phyloP scores from a whole-genome alignment of 2,888 invertebrate species.

The Hydrotaea cyrtoneurina region DNA sequence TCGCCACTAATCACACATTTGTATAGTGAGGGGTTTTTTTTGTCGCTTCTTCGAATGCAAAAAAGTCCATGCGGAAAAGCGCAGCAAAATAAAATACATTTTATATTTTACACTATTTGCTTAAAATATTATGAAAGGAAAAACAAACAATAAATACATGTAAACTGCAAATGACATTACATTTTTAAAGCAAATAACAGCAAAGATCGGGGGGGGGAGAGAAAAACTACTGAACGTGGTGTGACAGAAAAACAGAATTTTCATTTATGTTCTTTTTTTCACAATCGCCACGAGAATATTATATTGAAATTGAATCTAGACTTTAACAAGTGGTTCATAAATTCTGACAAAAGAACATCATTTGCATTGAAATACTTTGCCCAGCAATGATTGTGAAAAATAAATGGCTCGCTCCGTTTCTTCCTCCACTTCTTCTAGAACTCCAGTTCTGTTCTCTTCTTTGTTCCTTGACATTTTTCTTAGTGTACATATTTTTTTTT shows the following conservation, averaged over 20 bases:
- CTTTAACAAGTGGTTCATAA: conserved; percentile 51
- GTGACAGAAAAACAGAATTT: no score
- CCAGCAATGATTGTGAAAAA: conserved; percentile 9
- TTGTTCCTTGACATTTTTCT: neutral
- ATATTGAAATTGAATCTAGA: conserved; percentile 1
- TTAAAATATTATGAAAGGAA: neutral
- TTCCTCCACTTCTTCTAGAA: no score
- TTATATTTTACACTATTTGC: conserved; percentile 17
- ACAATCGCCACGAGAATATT: neutral
- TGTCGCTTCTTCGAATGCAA: no score
- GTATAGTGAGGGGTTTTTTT: conserved; percentile 27
- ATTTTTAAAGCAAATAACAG: neutral
- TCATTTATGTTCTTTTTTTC: no score
- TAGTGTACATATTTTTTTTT: no score
- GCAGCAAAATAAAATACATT: neutral
- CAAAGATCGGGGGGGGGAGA: neutral
- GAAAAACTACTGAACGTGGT: no score
- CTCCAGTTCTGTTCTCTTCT: neutral
- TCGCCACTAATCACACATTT: conserved; percentile 48
- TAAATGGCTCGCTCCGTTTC: neutral
- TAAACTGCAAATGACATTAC: conserved; percentile 12
- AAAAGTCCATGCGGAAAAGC: neutral
- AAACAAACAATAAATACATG: neutral
- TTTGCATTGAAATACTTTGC: conserved; percentile 31
- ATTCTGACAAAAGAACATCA: conserved; percentile 36